Evolutionary conservation across 2,797 vertebrate genomes (phyloP).

Genomic region (Gallirallus australis): DNA sequence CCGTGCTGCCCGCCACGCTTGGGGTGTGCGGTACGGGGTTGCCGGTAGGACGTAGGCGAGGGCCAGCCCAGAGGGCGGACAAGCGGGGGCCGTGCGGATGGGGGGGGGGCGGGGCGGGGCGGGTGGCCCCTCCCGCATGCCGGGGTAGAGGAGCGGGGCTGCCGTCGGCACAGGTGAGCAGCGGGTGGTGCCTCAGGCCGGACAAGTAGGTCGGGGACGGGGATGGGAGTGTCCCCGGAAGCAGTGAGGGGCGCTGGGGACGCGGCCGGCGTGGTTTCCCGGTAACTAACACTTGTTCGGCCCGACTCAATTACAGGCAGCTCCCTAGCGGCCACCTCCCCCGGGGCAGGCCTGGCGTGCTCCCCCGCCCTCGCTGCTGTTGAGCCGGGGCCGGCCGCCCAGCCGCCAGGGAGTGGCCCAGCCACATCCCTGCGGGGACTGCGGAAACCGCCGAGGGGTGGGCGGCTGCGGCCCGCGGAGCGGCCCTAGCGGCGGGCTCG

Average conservation of each 20-base stretch:
- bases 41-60: not conserved
- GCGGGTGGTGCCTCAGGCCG: not conserved
- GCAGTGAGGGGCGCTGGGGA: not conserved
- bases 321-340: not conserved
- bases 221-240: not conserved
- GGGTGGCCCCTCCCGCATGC: not conserved
- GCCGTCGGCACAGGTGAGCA: conserved; percentile 6
- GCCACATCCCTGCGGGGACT: not conserved
- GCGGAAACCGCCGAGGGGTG: not conserved
- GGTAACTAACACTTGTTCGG: conserved; percentile 5
- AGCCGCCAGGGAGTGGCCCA: not conserved
- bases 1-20: not conserved
- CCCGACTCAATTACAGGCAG: not conserved
- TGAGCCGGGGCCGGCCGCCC: not conserved
- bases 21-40: not conserved
- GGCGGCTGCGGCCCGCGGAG: not conserved
- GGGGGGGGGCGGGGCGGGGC: not conserved
- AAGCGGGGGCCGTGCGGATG: not conserved
- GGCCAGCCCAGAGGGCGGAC: not conserved
- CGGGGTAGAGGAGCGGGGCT: not conserved
- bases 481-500: not conserved
- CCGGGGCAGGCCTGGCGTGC: not conserved
- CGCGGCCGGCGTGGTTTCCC: not conserved
- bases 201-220: not conserved
- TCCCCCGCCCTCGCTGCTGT: not conserved